phyloP scores from a whole-genome alignment of 2,113 vertebrate genomes.

The Romanogobio albipinnatus region DNA sequence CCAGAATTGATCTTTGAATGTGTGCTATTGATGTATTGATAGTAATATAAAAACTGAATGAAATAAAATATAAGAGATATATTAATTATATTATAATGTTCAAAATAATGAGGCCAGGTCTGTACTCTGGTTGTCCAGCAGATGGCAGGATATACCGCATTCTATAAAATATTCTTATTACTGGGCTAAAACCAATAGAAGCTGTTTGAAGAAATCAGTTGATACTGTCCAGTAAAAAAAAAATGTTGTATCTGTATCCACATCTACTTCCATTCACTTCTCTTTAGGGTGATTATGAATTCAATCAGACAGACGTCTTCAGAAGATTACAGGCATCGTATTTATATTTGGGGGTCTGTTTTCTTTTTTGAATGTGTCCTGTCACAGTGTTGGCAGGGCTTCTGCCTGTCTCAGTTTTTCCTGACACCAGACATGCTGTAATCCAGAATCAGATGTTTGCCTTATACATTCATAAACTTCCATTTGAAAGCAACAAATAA shows the following conservation, averaged over 20 bases:
- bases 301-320: background rate
- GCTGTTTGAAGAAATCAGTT: background rate
- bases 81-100: too few species aligned
- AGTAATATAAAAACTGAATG: background rate
- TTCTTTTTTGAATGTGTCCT: background rate
- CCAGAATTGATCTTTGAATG: background rate
- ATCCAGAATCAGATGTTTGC: background rate
- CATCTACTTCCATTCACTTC: background rate
- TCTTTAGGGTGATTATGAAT: background rate
- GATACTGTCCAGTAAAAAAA: background rate
- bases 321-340: background rate
- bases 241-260: background rate
- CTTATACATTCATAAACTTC: background rate
- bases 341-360: background rate
- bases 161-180: background rate
- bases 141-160: background rate
- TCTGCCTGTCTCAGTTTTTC: background rate
- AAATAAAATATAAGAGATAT: too few species aligned
- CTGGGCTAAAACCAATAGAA: background rate
- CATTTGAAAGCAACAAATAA: background rate
- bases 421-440: background rate
- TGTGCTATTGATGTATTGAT: background rate
- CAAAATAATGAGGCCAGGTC: background rate
- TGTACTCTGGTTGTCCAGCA: constrained; percentile 7
- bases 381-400: background rate